phyloP scores from a whole-genome alignment of 2,113 vertebrate genomes.

The Pseudorectes ferrugineus region DNA sequence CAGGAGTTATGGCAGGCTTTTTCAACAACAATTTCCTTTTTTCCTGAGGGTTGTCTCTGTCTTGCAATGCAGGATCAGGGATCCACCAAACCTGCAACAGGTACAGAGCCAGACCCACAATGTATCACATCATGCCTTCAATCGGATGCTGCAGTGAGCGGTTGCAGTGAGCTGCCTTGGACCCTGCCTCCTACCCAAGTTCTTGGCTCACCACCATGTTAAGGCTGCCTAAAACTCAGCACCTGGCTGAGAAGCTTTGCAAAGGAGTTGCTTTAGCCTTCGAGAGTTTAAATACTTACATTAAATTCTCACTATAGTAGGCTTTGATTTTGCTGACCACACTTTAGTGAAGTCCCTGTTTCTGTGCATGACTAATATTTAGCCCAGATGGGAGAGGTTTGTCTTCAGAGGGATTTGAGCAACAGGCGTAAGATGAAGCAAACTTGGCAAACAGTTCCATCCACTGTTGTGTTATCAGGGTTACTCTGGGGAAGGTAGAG shows the following conservation, averaged over 20 bases:
- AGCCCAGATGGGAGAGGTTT: background rate
- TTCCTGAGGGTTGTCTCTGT: background rate
- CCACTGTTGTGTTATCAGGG: background rate
- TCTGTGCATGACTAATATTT: background rate
- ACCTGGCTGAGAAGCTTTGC: background rate
- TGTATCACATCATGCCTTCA: background rate
- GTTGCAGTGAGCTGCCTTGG: accelerated
- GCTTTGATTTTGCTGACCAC: background rate
- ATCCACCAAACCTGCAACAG: background rate
- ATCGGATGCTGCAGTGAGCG: accelerated
- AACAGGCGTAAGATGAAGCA: background rate
- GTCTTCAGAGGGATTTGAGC: background rate
- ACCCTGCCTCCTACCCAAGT: background rate
- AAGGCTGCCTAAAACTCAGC: background rate
- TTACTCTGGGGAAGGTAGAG: background rate
- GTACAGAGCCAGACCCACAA: background rate
- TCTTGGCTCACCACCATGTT: background rate
- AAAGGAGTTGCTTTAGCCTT: background rate
- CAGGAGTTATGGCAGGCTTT: background rate
- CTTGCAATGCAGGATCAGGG: background rate
- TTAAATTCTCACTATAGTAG: background rate
- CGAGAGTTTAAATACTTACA: background rate
- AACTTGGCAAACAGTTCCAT: background rate
- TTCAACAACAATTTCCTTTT: background rate
- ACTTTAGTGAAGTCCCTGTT: background rate